Evolutionary conservation across 2,797 vertebrate genomes (phyloP).

Genomic region (Gadopsis bispinosus): DNA sequence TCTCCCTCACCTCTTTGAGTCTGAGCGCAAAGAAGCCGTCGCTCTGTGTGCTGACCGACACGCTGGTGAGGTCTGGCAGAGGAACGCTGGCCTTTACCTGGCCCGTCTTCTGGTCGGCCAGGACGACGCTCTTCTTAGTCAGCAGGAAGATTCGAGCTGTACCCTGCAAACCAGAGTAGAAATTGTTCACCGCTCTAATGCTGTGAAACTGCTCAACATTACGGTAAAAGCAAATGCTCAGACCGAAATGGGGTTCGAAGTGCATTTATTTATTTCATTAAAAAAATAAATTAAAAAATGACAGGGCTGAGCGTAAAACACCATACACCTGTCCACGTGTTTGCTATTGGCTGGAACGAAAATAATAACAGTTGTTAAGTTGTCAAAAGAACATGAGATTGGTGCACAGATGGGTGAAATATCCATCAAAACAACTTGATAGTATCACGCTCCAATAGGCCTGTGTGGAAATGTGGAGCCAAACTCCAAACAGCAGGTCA

Average conservation of each 20-base stretch:
- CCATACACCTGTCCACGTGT: conserved; percentile 1
- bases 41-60: conserved; percentile 94
- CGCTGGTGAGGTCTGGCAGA: conserved; percentile 91
- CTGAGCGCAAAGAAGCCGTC: conserved; percentile 97
- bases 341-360: conserved; percentile 5
- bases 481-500: conserved; percentile 15
- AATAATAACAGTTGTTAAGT: too few relatives aligned
- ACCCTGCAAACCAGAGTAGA: conserved; percentile 81
- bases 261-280: not conserved
- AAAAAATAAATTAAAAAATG: not conserved
- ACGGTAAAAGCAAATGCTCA: not conserved
- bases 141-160: conserved; percentile 93
- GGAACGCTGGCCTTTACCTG: conserved; percentile 96
- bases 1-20: conserved; percentile 91
- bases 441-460: not conserved
- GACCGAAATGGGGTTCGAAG: not conserved
- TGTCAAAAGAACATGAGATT: conserved; percentile 19
- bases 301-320: conserved; percentile 17
- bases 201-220: not conserved
- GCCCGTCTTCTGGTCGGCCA: conserved; percentile 98
- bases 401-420: conserved; percentile 17
- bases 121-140: conserved; percentile 93
- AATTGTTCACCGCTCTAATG: not conserved
- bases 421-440: conserved; percentile 24
- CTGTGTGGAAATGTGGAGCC: conserved; percentile 8